A percentile compares a stretch with the other conserved stretches of the same genome.
phyloP scores from a whole-genome alignment of 2,797 vertebrate species.

The Ceryle rudis region DNA sequence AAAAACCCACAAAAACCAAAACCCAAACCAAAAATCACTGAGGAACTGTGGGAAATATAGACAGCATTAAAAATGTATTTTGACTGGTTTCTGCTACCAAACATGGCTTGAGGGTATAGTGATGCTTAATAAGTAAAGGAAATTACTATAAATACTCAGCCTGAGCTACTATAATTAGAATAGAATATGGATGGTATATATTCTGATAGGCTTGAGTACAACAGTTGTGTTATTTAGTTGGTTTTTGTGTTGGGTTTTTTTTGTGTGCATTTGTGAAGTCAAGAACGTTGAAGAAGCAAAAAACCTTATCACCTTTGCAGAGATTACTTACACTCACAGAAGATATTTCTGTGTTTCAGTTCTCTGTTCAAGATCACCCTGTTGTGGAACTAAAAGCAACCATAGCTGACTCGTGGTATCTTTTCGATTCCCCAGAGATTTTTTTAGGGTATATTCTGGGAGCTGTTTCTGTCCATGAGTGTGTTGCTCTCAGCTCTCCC shows the following conservation, averaged over 20 bases:
- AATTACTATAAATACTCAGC: neutral
- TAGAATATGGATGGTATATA: neutral
- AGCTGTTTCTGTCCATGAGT: neutral
- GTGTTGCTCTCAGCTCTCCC: neutral
- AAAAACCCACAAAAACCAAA: neutral
- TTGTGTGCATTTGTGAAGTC: neutral
- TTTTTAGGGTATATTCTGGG: neutral
- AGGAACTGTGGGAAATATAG: neutral
- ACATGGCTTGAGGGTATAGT: neutral
- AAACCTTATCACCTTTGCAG: neutral
- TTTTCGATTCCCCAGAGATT: neutral
- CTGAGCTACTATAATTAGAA: neutral
- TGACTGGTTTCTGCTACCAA: neutral
- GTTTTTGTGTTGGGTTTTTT: neutral
- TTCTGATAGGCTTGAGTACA: neutral
- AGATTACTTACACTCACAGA: neutral
- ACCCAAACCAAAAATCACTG: neutral
- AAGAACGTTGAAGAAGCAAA: neutral
- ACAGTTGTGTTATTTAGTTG: neutral
- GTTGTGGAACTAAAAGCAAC: neutral
- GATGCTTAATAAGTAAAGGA: conserved; percentile 30
- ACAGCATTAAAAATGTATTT: conserved; percentile 51
- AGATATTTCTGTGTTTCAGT: neutral
- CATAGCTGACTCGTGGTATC: neutral
- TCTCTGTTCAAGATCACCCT: neutral